Evolutionary conservation across 2,797 vertebrate species (phyloP).

Genomic region (Esox masquinongy): DNA sequence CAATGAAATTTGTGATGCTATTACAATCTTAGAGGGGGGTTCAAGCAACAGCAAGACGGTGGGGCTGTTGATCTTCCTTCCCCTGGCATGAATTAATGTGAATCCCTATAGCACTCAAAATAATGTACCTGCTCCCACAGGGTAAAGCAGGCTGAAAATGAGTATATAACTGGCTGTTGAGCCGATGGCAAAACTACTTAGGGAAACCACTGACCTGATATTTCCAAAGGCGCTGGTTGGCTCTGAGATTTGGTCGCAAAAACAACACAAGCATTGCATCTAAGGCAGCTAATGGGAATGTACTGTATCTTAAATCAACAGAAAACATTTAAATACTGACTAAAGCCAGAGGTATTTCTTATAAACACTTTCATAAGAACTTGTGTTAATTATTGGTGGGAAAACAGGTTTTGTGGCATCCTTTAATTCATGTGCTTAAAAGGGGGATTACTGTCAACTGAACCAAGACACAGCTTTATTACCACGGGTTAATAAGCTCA

Average conservation of each 20-base stretch:
- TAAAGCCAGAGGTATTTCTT: slow-evolving; percentile 43
- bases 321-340: slow-evolving; percentile 9
- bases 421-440: slow-evolving; percentile 54
- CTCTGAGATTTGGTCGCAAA: not conserved
- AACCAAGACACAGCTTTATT: slow-evolving; percentile 47
- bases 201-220: not conserved
- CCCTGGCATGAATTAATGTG: too few relatives aligned
- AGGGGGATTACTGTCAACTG: slow-evolving; percentile 60
- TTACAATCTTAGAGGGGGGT: too few relatives aligned
- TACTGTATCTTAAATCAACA: not conserved
- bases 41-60: too few relatives aligned
- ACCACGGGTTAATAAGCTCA: slow-evolving; percentile 44
- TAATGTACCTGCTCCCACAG: too few relatives aligned
- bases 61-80: too few relatives aligned
- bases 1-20: too few relatives aligned
- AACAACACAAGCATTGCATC: not conserved
- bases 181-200: too few relatives aligned
- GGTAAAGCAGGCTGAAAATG: too few relatives aligned
- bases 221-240: not conserved
- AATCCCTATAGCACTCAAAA: too few relatives aligned
- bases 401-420: slow-evolving; percentile 26
- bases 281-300: not conserved
- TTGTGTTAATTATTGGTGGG: slow-evolving; percentile 27
- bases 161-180: too few relatives aligned
- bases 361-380: slow-evolving; percentile 7